Evolutionary conservation across 1,140 invertebrate species (phyloP).

Genomic region (Pteromalus puparum): DNA sequence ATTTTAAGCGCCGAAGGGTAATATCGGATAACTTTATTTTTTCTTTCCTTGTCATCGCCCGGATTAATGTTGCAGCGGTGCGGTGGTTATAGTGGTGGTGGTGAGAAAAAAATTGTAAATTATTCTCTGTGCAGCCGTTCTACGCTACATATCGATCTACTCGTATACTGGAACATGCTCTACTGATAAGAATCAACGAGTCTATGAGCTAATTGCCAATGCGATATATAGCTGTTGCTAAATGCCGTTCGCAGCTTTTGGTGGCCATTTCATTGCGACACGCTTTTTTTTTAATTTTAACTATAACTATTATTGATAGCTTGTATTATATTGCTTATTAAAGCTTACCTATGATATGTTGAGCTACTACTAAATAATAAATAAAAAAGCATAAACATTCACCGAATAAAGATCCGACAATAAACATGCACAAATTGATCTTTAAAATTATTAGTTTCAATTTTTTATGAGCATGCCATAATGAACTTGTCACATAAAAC

Average conservation of each 20-base stretch:
- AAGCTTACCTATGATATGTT: too few species aligned
- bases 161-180: background rate
- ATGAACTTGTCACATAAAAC: too few species aligned
- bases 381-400: too few species aligned
- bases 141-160: background rate
- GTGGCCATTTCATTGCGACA: background rate
- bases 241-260: background rate
- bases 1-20: conserved; percentile 5
- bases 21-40: background rate
- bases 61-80: background rate
- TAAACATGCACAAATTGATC: too few species aligned
- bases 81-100: background rate
- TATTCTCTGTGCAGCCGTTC: background rate
- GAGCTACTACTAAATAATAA: too few species aligned
- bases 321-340: too few species aligned
- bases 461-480: too few species aligned
- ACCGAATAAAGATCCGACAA: too few species aligned
- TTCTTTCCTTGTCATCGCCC: background rate
- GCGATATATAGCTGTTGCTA: background rate
- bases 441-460: too few species aligned
- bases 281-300: background rate
- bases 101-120: background rate
- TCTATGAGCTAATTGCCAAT: background rate
- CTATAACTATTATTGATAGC: background rate
- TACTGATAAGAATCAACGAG: background rate